Conservation (phyloP, 2,113 vertebrate species). For the Oncorhynchus masou region DNA sequence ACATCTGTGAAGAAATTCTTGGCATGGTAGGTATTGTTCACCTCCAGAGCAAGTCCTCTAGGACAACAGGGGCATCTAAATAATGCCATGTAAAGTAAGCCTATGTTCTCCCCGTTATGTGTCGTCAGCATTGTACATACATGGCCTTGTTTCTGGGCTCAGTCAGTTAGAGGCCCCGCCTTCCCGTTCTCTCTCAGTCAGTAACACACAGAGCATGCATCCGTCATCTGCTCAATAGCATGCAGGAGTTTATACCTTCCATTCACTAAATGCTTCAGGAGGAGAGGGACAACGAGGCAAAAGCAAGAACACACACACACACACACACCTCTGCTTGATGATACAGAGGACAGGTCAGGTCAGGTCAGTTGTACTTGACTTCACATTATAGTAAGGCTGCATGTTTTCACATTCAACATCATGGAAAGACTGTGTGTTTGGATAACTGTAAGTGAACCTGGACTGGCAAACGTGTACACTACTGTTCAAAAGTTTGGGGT, state of each 20-base stretch:
- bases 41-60: not conserved
- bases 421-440: not conserved
- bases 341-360: not conserved
- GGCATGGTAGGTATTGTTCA: not conserved
- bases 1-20: conserved; percentile 5
- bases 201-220: not conserved
- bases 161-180: not conserved
- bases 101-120: conserved; percentile 22
- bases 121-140: conserved; percentile 22
- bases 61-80: conserved; percentile 24
- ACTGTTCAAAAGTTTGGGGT: no score
- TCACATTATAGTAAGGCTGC: not conserved
- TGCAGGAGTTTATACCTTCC: not conserved
- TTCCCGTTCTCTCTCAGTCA: no score
- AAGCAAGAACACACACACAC: conserved; percentile 1
- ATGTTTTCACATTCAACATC: not conserved
- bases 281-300: not conserved
- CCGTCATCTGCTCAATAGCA: not conserved
- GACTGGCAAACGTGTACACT: not conserved
- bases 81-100: conserved; percentile 43
- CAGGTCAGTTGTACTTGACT: not conserved
- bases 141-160: conserved; percentile 10
- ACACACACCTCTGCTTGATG: not conserved
- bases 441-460: not conserved
- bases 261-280: conserved; percentile 7